A percentile compares a stretch with the other conserved stretches of the same genome.
phyloP scores from a whole-genome alignment of 30 jellyfish, hydroid and myxozoan genomes.

The Pseudorhiza aurosa region DNA sequence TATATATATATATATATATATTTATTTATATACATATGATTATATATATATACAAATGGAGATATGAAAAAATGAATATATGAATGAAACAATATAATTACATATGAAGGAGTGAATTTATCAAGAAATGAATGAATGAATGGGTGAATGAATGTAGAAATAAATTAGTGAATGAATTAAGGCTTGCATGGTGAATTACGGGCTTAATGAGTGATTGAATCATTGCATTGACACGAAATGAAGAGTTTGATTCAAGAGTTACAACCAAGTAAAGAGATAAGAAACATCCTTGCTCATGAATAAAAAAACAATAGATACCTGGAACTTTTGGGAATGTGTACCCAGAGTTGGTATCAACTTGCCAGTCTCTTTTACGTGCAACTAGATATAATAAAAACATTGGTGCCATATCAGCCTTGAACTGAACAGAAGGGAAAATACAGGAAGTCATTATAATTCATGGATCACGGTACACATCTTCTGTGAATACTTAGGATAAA shows the following conservation, averaged over 20 bases:
- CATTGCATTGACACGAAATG: not conserved
- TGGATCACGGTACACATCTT: no score
- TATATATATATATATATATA: not conserved
- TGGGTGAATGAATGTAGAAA: not conserved
- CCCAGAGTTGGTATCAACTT: slow-evolving; percentile 20
- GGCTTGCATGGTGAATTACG: not conserved
- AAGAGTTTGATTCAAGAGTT: no score
- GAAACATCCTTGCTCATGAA: no score
- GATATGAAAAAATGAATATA: not conserved
- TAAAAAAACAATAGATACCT: no score
- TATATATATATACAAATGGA: no score
- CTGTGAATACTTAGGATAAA: no score
- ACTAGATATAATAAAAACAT: slow-evolving; percentile 9
- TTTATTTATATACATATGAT: not conserved
- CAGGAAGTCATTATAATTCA: no score
- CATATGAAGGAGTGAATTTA: not conserved
- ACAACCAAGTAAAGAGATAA: no score
- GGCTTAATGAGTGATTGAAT: not conserved
- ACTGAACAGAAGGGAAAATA: no score
- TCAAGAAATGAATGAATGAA: not conserved
- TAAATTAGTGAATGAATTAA: not conserved
- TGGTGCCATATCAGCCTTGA: no score
- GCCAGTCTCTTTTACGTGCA: slow-evolving; percentile 45
- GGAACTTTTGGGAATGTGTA: slow-evolving; percentile 41
- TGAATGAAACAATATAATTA: not conserved